A percentile compares a stretch with the other conserved stretches of the same genome.
These are phyloP conservation scores for Drosophila neutralis DNA, from an alignment of 2,888 invertebrate species.

Conservation along the genomic window DNA sequence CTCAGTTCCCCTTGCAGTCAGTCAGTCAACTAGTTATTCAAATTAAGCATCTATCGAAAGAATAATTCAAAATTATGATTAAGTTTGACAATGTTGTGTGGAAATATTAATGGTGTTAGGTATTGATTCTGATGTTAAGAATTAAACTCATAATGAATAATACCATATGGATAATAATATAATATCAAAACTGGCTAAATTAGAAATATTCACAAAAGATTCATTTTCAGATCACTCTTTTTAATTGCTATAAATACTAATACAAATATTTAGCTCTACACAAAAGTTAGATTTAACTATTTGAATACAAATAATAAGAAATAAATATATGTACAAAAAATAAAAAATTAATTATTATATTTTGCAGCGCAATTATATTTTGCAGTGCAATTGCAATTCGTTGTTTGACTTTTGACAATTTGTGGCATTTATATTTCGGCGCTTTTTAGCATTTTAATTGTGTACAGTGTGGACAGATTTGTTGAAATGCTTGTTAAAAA, in stretches of 20 bases:
- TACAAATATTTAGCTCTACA: fast-evolving
- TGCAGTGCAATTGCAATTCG: slow-evolving; percentile 19
- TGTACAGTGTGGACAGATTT: slow-evolving; percentile 68
- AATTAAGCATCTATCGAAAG: slow-evolving; percentile 32
- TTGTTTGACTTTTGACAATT: not conserved
- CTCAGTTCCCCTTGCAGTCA: not conserved
- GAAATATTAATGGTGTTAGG: not conserved
- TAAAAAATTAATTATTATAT: no score
- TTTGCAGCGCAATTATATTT: slow-evolving; percentile 13
- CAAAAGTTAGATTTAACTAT: not conserved
- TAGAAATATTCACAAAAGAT: fast-evolving
- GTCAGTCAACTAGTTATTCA: slow-evolving; percentile 44
- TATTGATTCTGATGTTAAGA: not conserved
- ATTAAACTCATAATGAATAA: not conserved
- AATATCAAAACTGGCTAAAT: not conserved
- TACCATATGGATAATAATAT: fast-evolving
- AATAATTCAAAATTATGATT: slow-evolving; percentile 11
- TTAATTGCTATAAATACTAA: not conserved
- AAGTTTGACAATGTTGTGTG: slow-evolving; percentile 1
- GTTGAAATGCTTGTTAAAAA: slow-evolving; percentile 78
- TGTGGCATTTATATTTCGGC: slow-evolving; percentile 19
- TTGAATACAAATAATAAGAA: no score
- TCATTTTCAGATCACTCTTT: not conserved
- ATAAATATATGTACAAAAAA: no score
- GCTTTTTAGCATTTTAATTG: slow-evolving; percentile 75